Conservation (phyloP, 2,113 vertebrate species). For the Apaloderma vittatum region DNA sequence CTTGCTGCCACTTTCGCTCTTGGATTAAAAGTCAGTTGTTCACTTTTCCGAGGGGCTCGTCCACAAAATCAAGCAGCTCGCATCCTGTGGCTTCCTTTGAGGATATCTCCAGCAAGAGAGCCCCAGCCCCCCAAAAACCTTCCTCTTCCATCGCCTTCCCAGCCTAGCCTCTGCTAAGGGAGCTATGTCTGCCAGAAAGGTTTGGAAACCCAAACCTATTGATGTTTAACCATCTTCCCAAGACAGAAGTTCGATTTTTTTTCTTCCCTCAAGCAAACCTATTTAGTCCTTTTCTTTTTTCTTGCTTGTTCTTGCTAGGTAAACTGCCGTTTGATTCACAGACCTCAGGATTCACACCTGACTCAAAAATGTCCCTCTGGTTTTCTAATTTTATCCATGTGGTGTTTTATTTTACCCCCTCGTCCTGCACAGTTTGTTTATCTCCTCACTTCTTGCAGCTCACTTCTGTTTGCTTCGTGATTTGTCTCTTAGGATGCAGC, state of each 20-base stretch:
- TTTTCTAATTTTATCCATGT: background rate
- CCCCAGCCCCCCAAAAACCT: fast-evolving
- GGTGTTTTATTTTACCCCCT: background rate
- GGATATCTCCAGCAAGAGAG: too few relatives aligned
- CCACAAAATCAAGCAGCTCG: too few relatives aligned
- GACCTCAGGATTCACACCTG: background rate
- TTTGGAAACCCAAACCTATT: background rate
- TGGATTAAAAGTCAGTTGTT: too few relatives aligned
- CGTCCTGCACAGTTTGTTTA: background rate
- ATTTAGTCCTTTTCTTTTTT: background rate
- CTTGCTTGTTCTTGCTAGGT: background rate
- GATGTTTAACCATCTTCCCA: background rate
- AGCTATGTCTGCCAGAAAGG: background rate
- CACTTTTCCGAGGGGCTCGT: too few relatives aligned
- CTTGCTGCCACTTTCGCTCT: too few relatives aligned
- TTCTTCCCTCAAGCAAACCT: background rate
- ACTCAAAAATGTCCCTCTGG: background rate
- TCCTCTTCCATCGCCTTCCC: background rate
- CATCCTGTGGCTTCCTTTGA: too few relatives aligned
- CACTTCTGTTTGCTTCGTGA: background rate
- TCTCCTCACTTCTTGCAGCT: background rate
- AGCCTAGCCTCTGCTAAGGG: background rate
- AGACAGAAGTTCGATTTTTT: background rate
- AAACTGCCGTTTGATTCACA: background rate
- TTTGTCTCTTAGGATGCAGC: background rate